phyloP scores from a whole-genome alignment of 2,888 invertebrate species.

The Meliscaeva auricollis region DNA sequence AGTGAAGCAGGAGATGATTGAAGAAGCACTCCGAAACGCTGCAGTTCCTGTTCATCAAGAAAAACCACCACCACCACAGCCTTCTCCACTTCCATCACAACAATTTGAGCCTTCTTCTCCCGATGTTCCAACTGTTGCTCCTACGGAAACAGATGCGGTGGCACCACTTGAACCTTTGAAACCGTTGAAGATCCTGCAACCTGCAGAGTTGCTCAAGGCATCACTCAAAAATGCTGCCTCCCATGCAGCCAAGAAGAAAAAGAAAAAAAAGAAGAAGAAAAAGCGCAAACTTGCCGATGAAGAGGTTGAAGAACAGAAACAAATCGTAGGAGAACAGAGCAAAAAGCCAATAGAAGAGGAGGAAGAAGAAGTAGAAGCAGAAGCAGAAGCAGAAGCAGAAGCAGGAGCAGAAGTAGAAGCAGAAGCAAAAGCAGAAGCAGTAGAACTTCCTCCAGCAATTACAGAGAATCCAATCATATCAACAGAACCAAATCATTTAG shows the following conservation, averaged over 20 bases:
- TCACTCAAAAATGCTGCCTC: conserved; percentile 25
- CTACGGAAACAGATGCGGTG: conserved; percentile 74
- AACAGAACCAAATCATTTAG: conserved; percentile 77
- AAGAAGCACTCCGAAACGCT: conserved; percentile 59
- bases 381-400: conserved; percentile 18
- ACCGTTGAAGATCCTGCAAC: conserved; percentile 56
- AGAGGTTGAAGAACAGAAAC: conserved; percentile 70
- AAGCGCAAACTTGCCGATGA: conserved; percentile 79
- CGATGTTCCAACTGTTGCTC: neutral
- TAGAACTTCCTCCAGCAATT: conserved; percentile 23
- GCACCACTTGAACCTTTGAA: conserved; percentile 59
- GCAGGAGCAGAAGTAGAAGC: conserved; percentile 5
- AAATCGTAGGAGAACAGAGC: conserved; percentile 21
- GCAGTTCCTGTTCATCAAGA: conserved; percentile 26
- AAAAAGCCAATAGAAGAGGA: conserved; percentile 40
- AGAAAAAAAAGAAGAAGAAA: conserved; percentile 78
- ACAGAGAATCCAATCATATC: conserved; percentile 71
- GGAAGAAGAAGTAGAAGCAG: conserved; percentile 9
- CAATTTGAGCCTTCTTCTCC: conserved; percentile 47
- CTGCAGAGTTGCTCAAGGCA: conserved; percentile 23
- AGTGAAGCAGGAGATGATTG: conserved; percentile 81
- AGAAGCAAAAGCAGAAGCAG: conserved; percentile 19
- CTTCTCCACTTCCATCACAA: conserved; percentile 49
- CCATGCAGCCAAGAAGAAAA: conserved; percentile 76
- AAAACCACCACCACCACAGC: conserved; percentile 25